phyloP scores from a whole-genome alignment of 1,140 invertebrate species.

The Oryzaephilus surinamensis region DNA sequence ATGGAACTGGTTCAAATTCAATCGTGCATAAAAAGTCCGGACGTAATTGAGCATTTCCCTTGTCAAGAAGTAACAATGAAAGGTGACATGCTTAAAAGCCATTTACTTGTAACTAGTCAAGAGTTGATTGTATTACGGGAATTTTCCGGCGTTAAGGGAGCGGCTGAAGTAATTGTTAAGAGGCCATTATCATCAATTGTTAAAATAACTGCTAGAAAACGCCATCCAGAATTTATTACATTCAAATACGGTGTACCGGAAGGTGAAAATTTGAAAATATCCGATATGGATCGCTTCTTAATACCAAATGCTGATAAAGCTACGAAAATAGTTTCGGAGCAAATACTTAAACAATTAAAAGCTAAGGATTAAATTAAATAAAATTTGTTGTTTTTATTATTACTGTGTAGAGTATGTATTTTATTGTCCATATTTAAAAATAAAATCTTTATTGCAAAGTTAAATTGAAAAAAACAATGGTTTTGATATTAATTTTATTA shows the following conservation, averaged over 20 bases:
- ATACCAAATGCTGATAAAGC: slow-evolving; percentile 87
- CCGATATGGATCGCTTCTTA: slow-evolving; percentile 84
- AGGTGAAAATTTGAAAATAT: slow-evolving; percentile 61
- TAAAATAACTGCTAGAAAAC: slow-evolving; percentile 92
- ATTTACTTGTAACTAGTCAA: slow-evolving; percentile 77
- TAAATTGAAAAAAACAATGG: no score
- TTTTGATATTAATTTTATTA: no score
- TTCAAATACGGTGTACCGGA: slow-evolving; percentile 82
- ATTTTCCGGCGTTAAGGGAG: slow-evolving; percentile 58
- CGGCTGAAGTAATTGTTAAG: slow-evolving; percentile 73
- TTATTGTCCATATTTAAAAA: no score
- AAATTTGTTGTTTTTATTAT: no score
- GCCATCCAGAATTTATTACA: slow-evolving; percentile 87
- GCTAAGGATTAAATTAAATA: slow-evolving; percentile 30
- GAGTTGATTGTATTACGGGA: slow-evolving; percentile 83
- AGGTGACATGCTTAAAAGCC: slow-evolving; percentile 74
- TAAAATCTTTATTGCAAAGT: no score
- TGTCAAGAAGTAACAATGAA: slow-evolving; percentile 88
- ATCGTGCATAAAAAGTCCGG: slow-evolving; percentile 72
- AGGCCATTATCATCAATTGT: slow-evolving; percentile 81
- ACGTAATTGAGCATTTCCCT: slow-evolving; percentile 74
- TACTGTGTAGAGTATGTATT: no score
- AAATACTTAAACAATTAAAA: slow-evolving; percentile 49
- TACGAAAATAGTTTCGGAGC: slow-evolving; percentile 68
- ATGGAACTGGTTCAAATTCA: slow-evolving; percentile 61